These are phyloP conservation scores for Trichomalopsis sarcophagae DNA, from an alignment of 1,140 invertebrate species.

Conservation along the genomic window DNA sequence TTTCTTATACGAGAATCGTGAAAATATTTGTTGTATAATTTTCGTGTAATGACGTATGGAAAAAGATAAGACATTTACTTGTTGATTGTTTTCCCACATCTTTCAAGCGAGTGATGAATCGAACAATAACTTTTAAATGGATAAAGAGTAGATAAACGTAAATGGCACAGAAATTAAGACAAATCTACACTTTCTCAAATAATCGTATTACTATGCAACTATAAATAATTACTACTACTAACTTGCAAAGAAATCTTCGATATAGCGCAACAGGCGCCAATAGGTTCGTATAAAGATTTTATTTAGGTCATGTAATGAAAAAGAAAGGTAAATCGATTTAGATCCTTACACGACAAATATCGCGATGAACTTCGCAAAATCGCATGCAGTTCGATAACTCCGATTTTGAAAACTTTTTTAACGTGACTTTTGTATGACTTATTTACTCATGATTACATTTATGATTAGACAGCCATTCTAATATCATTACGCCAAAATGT, in stretches of 20 bases:
- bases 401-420: conserved; percentile 20
- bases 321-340: neutral
- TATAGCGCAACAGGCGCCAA: conserved; percentile 19
- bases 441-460: neutral
- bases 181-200: conserved; percentile 61
- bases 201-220: conserved; percentile 65
- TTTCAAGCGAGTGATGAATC: neutral
- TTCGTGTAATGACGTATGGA: too few species aligned
- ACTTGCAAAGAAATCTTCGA: conserved; percentile 54
- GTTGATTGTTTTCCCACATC: neutral
- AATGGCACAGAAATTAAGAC: conserved; percentile 40
- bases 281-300: neutral
- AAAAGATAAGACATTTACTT: too few species aligned
- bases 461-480: neutral
- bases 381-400: conserved; percentile 8
- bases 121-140: conserved; percentile 30
- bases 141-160: conserved; percentile 44
- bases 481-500: neutral
- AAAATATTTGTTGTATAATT: too few species aligned
- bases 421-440: neutral
- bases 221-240: conserved; percentile 58
- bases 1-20: too few species aligned
- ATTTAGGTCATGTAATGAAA: neutral
- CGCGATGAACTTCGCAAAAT: neutral
- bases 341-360: neutral